Percentiles rank a stretch among this genome's conserved stretches.
phyloP scores from a whole-genome alignment of 1,140 invertebrate species.

The Meloidogyne exigua region DNA sequence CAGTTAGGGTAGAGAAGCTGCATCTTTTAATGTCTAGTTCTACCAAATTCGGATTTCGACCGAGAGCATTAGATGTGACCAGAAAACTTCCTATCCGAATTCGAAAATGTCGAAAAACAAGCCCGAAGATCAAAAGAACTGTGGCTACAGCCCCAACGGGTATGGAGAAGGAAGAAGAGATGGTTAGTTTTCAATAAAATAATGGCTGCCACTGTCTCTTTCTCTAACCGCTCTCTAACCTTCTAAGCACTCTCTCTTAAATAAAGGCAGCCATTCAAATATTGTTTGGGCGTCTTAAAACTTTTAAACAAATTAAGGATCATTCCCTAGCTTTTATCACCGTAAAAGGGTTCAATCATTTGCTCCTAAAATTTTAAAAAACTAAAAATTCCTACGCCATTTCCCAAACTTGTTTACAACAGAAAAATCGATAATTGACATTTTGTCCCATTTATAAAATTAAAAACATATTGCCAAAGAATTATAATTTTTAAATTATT shows the following conservation, averaged over 20 bases:
- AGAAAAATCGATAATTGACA: constrained; percentile 24
- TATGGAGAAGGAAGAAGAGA: constrained; percentile 53
- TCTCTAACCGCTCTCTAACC: constrained; percentile 29
- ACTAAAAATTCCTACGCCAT: background rate
- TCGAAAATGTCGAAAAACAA: constrained; percentile 38
- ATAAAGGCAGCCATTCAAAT: background rate
- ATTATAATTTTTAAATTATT: constrained; percentile 10
- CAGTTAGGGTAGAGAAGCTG: constrained; percentile 19
- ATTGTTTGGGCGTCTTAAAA: background rate
- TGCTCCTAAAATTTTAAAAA: background rate
- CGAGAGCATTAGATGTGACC: constrained; percentile 41
- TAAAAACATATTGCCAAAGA: constrained; percentile 20
- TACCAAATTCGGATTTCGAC: constrained; percentile 37
- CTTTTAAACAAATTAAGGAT: background rate
- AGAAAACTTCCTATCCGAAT: constrained; percentile 42
- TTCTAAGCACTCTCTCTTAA: background rate
- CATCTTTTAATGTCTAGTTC: constrained; percentile 29
- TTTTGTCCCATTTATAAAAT: constrained; percentile 13
- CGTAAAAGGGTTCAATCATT: background rate
- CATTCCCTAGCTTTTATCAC: background rate
- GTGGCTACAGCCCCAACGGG: constrained; percentile 41
- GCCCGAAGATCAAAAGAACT: constrained; percentile 40
- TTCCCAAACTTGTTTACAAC: background rate
- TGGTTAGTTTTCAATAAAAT: constrained; percentile 31
- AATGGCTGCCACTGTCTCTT: constrained; percentile 37